Percentiles rank a stretch among this genome's conserved stretches.
phyloP scores from a whole-genome alignment of 2,797 vertebrate species.

The Danio tinwini region DNA sequence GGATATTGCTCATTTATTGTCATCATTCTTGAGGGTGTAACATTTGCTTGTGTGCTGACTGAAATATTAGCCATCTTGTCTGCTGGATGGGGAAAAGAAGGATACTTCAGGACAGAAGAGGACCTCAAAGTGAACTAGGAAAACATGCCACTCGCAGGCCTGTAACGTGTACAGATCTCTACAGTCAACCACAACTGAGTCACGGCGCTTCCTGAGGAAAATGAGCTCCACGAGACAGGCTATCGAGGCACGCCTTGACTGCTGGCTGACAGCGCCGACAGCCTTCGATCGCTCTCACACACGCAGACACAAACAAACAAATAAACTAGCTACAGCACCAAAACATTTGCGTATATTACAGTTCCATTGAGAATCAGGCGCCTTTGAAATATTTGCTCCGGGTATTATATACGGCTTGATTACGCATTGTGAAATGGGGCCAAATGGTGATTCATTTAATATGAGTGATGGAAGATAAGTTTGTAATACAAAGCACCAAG shows the following conservation, averaged over 20 bases:
- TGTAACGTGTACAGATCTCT: constrained; percentile 62
- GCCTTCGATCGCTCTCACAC: constrained; percentile 45
- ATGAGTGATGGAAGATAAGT: constrained; percentile 13
- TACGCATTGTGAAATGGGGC: constrained; percentile 8
- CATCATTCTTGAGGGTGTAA: constrained; percentile 25
- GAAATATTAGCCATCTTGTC: constrained; percentile 64
- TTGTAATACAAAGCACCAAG: constrained; percentile 21
- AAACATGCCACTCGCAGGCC: constrained; percentile 57
- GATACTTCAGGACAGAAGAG: constrained; percentile 64
- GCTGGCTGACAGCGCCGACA: constrained; percentile 68
- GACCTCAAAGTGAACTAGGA: constrained; percentile 73
- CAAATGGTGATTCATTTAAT: constrained; percentile 33
- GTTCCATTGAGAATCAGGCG: not conserved
- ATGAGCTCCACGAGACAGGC: constrained; percentile 68
- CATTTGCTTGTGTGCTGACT: constrained; percentile 52
- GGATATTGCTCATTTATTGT: too few relatives aligned
- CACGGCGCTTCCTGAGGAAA: constrained; percentile 77
- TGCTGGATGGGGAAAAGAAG: constrained; percentile 30
- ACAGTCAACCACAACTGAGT: constrained; percentile 77
- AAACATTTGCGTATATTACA: constrained; percentile 6
- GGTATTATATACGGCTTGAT: not conserved
- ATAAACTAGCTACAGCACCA: constrained; percentile 48
- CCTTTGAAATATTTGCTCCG: constrained; percentile 23
- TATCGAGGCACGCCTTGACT: constrained; percentile 66
- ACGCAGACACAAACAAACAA: constrained; percentile 62